Base-by-base conservation (phyloP, 2,113 vertebrate species). In the Oryzias woworae region DNA sequence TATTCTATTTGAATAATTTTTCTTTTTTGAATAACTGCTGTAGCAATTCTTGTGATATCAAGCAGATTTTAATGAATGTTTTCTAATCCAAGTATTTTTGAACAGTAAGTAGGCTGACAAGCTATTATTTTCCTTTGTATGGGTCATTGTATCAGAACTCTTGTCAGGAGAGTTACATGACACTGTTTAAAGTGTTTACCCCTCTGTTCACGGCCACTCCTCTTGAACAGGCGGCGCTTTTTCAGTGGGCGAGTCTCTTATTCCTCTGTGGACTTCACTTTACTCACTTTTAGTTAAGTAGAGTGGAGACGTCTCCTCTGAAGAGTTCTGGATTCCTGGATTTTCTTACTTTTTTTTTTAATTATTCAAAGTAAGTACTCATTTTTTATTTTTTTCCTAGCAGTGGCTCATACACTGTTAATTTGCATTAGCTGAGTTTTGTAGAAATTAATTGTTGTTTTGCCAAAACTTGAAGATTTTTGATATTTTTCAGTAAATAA, bases 131-230 rank as follows among this genome's bases (percentile, higher is more conserved):
- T n/a, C 66, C 59, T 13, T 36, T 52, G 15, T 60, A 49, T 55
- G 55, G 62, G 53, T 58, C 75, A 69, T 78, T 82, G 77, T 36
- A 36, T 36, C 36, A 82, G 71, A 83, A 79, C 83, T 87, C 83
- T 62, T 62, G 75, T 36, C 51, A 53, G 62, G 70, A 75, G 65
- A 12, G 52, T 82, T 81, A 83, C 68, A 65, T 47, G 85, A 88
- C 71, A 64, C 82, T 51, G 16, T 75, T 64, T 79, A 62, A 52
- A 72, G 70, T 56, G 79, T 71, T 64, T 71, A 54, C 70, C 73
- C 75, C 73, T 69, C 53, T 51, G 42, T 62, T 14, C 31, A 51
- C 49, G 57, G 82, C 85, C 88, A 81, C 88, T 76, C 86, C 88
- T 82, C 70, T 72, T 46, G 53, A 69, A 58, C 69, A 72, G 75